Percentiles rank a stretch among this genome's conserved stretches.
Conservation (phyloP, 1,140 invertebrate species). For the Chironomus tepperi region DNA sequence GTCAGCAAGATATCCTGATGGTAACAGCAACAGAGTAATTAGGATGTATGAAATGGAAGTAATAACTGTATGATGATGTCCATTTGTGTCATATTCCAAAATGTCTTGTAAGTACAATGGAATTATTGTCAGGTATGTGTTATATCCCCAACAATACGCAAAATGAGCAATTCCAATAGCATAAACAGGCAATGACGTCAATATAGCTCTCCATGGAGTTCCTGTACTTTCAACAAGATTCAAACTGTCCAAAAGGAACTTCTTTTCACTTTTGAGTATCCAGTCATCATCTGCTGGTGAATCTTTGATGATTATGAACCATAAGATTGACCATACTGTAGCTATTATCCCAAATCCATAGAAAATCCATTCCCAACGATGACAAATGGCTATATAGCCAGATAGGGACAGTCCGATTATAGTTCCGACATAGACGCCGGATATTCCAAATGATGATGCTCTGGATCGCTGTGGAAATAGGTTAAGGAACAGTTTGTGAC, state of each 20-base stretch:
- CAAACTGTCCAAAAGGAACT: slow-evolving; percentile 45
- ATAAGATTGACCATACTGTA: slow-evolving; percentile 56
- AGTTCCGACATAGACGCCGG: slow-evolving; percentile 66
- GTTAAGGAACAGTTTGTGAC: too few species aligned
- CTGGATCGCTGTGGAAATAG: slow-evolving; percentile 48
- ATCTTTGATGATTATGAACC: slow-evolving; percentile 60
- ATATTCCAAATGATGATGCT: slow-evolving; percentile 61
- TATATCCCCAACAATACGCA: slow-evolving; percentile 56
- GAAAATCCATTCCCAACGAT: slow-evolving; percentile 75
- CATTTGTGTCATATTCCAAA: slow-evolving; percentile 49
- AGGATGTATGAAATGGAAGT: slow-evolving; percentile 68
- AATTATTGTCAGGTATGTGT: slow-evolving; percentile 59
- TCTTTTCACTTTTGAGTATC: slow-evolving; percentile 57
- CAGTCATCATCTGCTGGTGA: slow-evolving; percentile 59
- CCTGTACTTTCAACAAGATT: background rate
- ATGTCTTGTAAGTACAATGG: slow-evolving; percentile 63
- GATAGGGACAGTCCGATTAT: slow-evolving; percentile 64
- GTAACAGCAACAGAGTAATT: slow-evolving; percentile 54
- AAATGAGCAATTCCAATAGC: slow-evolving; percentile 54
- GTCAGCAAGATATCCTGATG: slow-evolving; percentile 49
- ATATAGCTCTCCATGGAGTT: slow-evolving; percentile 54
- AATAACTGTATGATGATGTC: slow-evolving; percentile 55
- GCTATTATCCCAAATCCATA: slow-evolving; percentile 69
- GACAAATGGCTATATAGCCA: slow-evolving; percentile 52
- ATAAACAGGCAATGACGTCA: slow-evolving; percentile 53